A percentile compares a stretch with the other conserved stretches of the same genome.
Conservation (phyloP, 2,888 invertebrate species). For the Cephonodes hylas region DNA sequence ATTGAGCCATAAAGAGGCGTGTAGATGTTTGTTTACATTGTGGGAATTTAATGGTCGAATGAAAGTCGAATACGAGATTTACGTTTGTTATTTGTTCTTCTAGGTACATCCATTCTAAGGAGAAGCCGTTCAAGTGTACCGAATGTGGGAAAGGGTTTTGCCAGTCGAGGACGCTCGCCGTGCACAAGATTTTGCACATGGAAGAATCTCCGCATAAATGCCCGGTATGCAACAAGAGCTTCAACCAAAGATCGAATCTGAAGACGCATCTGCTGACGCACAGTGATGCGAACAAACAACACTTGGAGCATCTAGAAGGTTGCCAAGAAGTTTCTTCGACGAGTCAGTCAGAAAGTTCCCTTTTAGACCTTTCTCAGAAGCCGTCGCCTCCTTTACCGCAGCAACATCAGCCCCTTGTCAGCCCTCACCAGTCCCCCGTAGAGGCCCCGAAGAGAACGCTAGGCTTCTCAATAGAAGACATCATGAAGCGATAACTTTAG, state of each 20-base stretch:
- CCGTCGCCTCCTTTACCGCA: constrained; percentile 58
- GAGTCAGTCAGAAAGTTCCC: constrained; percentile 70
- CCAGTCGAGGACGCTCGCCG: constrained; percentile 96
- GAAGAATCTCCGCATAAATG: constrained; percentile 97
- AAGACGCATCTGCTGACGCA: constrained; percentile 95
- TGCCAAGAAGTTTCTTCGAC: constrained; percentile 79
- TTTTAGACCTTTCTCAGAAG: constrained; percentile 82
- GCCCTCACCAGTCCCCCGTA: constrained; percentile 61
- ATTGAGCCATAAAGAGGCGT: constrained; percentile 50
- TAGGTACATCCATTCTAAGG: constrained; percentile 98
- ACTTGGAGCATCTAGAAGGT: constrained; percentile 73
- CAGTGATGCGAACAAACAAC: constrained; percentile 83
- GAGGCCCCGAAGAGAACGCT: constrained; percentile 74
- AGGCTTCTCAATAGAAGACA: constrained; percentile 93
- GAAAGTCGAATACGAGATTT: constrained; percentile 42
- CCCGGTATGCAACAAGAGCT: constrained; percentile 92
- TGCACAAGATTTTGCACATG: constrained; percentile 96
- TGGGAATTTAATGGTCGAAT: constrained; percentile 38
- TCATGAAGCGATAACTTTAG: constrained; percentile 88
- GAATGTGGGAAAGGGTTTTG: constrained; percentile 99
- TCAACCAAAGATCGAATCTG: constrained; percentile 95
- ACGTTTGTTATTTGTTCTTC: constrained; percentile 49
- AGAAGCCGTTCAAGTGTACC: constrained; percentile 98
- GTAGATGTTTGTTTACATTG: constrained; percentile 50
- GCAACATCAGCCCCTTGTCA: constrained; percentile 48